Base-by-base conservation (phyloP, 2,797 vertebrate species). In the Molothrus aeneus region DNA sequence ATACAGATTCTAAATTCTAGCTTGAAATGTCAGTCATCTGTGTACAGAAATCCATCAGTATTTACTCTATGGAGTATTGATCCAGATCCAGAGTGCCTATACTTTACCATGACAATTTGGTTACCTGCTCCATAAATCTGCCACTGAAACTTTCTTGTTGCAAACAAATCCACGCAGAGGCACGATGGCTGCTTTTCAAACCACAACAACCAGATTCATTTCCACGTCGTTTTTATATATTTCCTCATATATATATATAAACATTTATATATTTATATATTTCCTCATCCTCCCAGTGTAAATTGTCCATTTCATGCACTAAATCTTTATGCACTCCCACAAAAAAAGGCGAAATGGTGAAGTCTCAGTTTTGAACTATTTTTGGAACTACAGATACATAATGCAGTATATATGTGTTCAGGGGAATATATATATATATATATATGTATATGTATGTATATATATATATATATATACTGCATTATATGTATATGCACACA, bases 351-450 rank as follows among this genome's bases (percentile, higher is more conserved):
- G 25, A 90, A 88, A 64, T 31, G 5, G 4, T 48, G 4, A 86
- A 29, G 32, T 20, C 13, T 36, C 6, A 0, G 21, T 11, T 95
- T 93, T 86, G 64, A 79, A 91, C 47, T 68, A 59, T 81, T 96
- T 94, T 90, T 84, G 90, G 88, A 80, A 87, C 34, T 71, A 83
- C 48, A 88, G 69, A 88, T 84, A 93, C 7, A 73, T 63, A 53
- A 65, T 40, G 80, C 50, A 64, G 61, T 73, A 21, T 50, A 13
- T 47, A 11, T 47, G 3, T 59, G 24, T 36, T 15, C 54, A 22
- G 21, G 13, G 54, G 21, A 56, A n/a, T 29, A 21, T 54, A 13
- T 32, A 6, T 17, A 1, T 51, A 6, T 25, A 12, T 24, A 3
- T 18, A 19, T 5, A 26, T 53, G 4, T 51, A 16, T 20, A 20